Base-by-base conservation (phyloP, 2,888 invertebrate species). In the Nemotelus nigrinus region DNA sequence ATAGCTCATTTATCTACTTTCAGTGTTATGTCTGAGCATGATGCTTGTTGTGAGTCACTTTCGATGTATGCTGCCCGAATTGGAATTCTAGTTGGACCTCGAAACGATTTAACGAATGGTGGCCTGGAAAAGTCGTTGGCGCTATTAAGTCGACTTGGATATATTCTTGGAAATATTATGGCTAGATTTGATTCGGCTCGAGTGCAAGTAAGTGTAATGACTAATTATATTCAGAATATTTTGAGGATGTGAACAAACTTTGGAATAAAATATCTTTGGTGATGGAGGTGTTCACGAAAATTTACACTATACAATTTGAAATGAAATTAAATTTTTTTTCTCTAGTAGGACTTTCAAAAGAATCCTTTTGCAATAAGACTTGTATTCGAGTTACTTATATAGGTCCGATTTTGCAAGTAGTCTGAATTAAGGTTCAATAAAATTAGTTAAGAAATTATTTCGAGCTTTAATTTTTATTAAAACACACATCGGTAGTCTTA, bases 91-190 rank as follows among this genome's bases (percentile, higher is more conserved):
- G 80, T 88, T 78, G 87, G 88, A 6, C 87, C 87, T 2, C 85
- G 84, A 53, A 78, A 78, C 41, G 71, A 80, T 25, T 48, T 65
- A n/a, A 48, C 75, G 39, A 82, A 79, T 53, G 80, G 80, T 48
- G 79, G 81, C 5, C 83, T 83, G 5, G 87, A 87, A 67, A 87
- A 86, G 5, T 77, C 84, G 5, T 78, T 87, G 64, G 84, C 85
- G 4, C 80, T 87, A 7, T 82, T 88, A 4, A 86, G 87, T 77
- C 89, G 96, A 2, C 88, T 96, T 74, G 92, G 94, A 2, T 96
- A 95, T 86, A 93, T 94, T 79, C 88, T 96, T 63, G 96, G 96
- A 43, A 96, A 96, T 85, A 91, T 96, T 86, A 92, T 95, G 83
- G 94, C 95, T 41, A 92, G 92, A 81, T 92, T 92, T 82, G 93